Percentiles rank a stretch among this genome's conserved stretches.
These are phyloP conservation scores for Deroplatys truncata DNA, from an alignment of 2,888 invertebrate species.

Conservation along the genomic window DNA sequence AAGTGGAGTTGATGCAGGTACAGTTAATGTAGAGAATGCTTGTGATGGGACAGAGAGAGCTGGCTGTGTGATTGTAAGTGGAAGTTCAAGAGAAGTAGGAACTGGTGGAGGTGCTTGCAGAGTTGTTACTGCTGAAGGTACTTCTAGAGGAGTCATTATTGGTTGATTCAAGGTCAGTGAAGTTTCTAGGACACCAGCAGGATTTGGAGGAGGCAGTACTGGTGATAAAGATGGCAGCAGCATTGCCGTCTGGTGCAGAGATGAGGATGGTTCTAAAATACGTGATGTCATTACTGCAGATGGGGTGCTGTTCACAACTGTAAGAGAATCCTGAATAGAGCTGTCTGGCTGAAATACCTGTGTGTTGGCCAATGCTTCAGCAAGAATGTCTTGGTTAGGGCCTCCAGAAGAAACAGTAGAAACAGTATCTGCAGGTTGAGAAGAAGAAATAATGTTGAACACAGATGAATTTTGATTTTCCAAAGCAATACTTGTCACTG, in stretches of 20 bases:
- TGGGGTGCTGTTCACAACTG: constrained; percentile 38
- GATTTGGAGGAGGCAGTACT: constrained; percentile 47
- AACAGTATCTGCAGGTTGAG: not conserved
- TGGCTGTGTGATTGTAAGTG: constrained; percentile 10
- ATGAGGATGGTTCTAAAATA: constrained; percentile 49
- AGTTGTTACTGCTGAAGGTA: constrained; percentile 45
- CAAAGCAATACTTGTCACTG: not conserved
- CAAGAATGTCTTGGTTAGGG: constrained; percentile 64
- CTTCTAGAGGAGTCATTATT: constrained; percentile 77
- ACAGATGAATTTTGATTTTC: not conserved
- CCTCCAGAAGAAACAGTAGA: constrained; percentile 24
- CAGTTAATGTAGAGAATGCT: not conserved
- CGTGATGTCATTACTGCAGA: constrained; percentile 45
- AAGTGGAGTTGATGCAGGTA: not conserved
- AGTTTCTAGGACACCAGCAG: constrained; percentile 67
- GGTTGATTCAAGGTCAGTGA: constrained; percentile 71
- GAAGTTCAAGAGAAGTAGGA: constrained; percentile 10
- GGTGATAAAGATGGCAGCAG: constrained; percentile 43
- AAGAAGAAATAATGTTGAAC: not conserved
- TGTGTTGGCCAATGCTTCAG: constrained; percentile 70
- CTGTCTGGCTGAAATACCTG: constrained; percentile 62
- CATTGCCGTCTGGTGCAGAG: constrained; percentile 50
- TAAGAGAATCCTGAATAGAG: constrained; percentile 40
- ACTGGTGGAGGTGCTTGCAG: constrained; percentile 9
- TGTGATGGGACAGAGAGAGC: constrained; percentile 4